phyloP scores from a whole-genome alignment of 2,888 invertebrate genomes.

The Nomada fucata region DNA sequence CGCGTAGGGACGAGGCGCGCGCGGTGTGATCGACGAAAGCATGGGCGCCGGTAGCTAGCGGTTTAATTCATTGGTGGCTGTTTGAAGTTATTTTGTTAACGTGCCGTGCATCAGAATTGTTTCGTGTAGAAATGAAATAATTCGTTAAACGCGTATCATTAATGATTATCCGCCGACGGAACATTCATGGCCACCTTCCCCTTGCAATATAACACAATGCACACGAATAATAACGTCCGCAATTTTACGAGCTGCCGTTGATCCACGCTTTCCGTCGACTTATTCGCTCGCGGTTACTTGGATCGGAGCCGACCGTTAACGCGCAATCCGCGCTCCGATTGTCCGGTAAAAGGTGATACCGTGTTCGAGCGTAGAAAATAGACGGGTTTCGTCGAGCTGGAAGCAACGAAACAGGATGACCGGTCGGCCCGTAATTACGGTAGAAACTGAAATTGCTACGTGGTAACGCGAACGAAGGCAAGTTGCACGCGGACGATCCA shows the following conservation, averaged over 20 bases:
- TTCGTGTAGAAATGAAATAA: no score
- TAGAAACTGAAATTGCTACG: constrained; percentile 41
- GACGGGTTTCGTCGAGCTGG: background rate
- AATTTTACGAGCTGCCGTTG: background rate
- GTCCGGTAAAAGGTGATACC: no score
- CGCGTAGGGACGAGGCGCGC: background rate
- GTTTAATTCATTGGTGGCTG: constrained; percentile 10
- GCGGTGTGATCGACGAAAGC: constrained; percentile 15
- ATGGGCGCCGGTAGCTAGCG: background rate
- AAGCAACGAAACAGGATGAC: constrained; percentile 6
- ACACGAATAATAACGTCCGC: background rate
- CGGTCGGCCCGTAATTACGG: constrained; percentile 32
- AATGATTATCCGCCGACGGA: background rate
- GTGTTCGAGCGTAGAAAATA: no score
- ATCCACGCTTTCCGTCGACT: background rate
- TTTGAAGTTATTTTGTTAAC: background rate
- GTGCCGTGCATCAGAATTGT: no score
- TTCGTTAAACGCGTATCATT: constrained; percentile 1
- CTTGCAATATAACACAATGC: background rate
- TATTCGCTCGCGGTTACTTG: background rate
- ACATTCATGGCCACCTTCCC: background rate
- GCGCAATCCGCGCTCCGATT: background rate
- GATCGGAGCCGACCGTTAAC: background rate
- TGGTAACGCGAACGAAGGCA: constrained; percentile 9
- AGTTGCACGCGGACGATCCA: constrained; percentile 49